phyloP scores from a whole-genome alignment of 2,113 vertebrate species.

The Shinisaurus crocodilurus region DNA sequence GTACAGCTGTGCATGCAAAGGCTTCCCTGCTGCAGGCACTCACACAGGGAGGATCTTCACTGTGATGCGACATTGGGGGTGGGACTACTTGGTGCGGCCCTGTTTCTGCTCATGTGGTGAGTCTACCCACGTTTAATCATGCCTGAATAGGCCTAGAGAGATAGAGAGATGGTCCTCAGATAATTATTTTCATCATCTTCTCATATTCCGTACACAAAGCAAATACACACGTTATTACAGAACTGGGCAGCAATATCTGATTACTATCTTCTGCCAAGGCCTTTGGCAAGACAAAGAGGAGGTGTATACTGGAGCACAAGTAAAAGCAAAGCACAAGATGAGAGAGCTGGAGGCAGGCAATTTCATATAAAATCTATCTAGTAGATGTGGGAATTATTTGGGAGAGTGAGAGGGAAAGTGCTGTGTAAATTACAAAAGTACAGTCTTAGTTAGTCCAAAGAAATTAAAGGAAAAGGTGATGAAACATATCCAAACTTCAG shows the following conservation, averaged over 20 bases:
- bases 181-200: conserved; percentile 39
- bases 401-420: conserved; percentile 3
- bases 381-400: conserved; percentile 38
- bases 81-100: no score
- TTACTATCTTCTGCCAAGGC: conserved; percentile 37
- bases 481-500: background rate
- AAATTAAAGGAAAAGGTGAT: conserved; percentile 7
- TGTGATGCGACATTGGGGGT: background rate
- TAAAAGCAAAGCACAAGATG: conserved; percentile 24
- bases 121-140: no score
- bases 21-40: no score
- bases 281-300: background rate
- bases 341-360: conserved; percentile 29
- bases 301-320: conserved; percentile 18
- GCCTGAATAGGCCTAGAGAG: background rate
- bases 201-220: background rate
- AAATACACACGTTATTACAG: conserved; percentile 45
- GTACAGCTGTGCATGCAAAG: no score
- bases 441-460: background rate
- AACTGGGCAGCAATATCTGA: conserved; percentile 40
- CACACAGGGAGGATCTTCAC: no score
- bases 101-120: no score
- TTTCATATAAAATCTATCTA: conserved; percentile 44
- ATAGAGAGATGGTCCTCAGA: background rate
- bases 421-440: conserved; percentile 15